Percentiles rank a stretch among this genome's conserved stretches.
These are phyloP conservation scores for Dermolepida albohirtum DNA, from an alignment of 2,888 invertebrate species.

Conservation along the genomic window DNA sequence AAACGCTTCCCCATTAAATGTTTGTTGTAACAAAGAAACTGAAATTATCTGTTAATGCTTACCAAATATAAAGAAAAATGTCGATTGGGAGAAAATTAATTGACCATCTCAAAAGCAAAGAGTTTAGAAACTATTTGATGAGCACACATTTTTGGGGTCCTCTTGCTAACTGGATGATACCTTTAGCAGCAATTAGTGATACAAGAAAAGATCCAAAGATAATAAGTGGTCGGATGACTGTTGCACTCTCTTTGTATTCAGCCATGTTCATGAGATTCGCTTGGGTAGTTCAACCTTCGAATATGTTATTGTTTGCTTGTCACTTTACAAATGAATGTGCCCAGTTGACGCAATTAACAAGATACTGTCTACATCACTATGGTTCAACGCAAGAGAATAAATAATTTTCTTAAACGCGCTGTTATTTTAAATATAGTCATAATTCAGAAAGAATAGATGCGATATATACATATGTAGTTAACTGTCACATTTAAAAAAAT, in stretches of 20 bases:
- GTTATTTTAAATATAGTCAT: no score
- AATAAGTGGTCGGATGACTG: slow-evolving; percentile 97
- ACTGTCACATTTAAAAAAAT: no score
- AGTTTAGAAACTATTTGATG: slow-evolving; percentile 63
- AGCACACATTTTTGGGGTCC: slow-evolving; percentile 99
- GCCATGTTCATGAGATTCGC: slow-evolving; percentile 98
- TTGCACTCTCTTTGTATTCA: slow-evolving; percentile 91
- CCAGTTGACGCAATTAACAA: slow-evolving; percentile 85
- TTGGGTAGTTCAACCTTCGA: slow-evolving; percentile 93
- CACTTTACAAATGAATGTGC: slow-evolving; percentile 94
- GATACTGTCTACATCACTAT: slow-evolving; percentile 80
- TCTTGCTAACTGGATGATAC: slow-evolving; percentile 98
- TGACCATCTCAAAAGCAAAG: no score
- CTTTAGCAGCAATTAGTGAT: slow-evolving; percentile 95
- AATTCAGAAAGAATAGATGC: no score
- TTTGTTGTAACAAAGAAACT: no score
- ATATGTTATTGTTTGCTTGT: slow-evolving; percentile 94
- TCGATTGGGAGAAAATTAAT: no score
- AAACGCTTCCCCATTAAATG: no score
- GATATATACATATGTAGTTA: no score
- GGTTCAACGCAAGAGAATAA: slow-evolving; percentile 52
- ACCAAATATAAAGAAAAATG: no score
- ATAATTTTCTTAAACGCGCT: no score
- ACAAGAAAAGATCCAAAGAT: slow-evolving; percentile 88
- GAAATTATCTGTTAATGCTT: no score